Percentiles rank a stretch among this genome's conserved stretches.
phyloP scores from a whole-genome alignment of 2,113 vertebrate species.

The Callocephalon fimbriatum region DNA sequence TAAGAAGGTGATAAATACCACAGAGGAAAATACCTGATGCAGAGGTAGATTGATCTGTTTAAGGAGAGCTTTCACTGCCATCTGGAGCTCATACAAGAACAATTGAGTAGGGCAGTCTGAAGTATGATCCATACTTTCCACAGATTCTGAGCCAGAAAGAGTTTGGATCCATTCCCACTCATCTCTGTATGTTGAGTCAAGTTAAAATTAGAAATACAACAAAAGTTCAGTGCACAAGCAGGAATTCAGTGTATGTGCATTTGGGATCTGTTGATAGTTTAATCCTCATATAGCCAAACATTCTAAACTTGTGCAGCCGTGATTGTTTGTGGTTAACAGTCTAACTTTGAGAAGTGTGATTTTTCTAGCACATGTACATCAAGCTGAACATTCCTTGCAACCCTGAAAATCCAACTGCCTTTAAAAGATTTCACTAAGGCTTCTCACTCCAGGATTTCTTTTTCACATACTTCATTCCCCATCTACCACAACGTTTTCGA shows the following conservation, averaged over 20 bases:
- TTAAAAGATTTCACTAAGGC: constrained; percentile 56
- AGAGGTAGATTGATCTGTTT: constrained; percentile 93
- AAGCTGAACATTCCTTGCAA: constrained; percentile 42
- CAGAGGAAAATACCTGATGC: constrained; percentile 84
- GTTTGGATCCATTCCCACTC: constrained; percentile 98
- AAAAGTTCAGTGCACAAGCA: constrained; percentile 77
- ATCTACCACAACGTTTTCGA: constrained; percentile 25
- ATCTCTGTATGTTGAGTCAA: constrained; percentile 86
- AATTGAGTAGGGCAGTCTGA: constrained; percentile 84
- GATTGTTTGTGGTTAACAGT: constrained; percentile 46
- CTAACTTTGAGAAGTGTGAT: constrained; percentile 26
- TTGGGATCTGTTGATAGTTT: constrained; percentile 66
- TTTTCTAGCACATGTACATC: constrained; percentile 25
- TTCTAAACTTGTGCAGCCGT: constrained; percentile 45
- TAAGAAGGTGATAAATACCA: constrained; percentile 56
- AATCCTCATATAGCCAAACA: constrained; percentile 55
- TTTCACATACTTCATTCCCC: neutral
- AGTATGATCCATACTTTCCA: constrained; percentile 83
- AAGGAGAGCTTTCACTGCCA: constrained; percentile 90
- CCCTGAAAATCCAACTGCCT: constrained; percentile 7
- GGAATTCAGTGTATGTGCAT: constrained; percentile 66
- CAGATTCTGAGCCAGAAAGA: constrained; percentile 83
- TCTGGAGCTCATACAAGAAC: constrained; percentile 93
- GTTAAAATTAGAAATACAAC: constrained; percentile 85
- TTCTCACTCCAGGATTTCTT: constrained; percentile 38